A percentile compares a stretch with the other conserved stretches of the same genome.
Evolutionary conservation across 2,797 vertebrate species (phyloP).

Genomic region (Threskiornis aethiopicus): DNA sequence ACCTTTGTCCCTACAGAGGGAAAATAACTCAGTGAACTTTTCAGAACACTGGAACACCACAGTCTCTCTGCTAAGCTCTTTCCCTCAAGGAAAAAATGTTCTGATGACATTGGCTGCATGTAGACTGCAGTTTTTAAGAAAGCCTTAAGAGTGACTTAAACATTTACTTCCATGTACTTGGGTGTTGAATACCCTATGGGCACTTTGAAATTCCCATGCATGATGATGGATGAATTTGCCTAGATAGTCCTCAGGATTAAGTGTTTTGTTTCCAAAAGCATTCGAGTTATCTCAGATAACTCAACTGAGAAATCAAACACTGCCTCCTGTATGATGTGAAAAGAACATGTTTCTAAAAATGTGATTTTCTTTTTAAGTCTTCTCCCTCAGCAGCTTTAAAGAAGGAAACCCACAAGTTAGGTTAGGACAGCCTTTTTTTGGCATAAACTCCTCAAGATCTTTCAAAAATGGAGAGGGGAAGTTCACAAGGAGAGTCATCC

Average conservation of each 20-base stretch:
- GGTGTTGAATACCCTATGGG: not conserved
- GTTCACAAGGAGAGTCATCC: not conserved
- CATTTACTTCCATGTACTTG: not conserved
- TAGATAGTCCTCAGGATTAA: not conserved
- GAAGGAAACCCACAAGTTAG: not conserved
- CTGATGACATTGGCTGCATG: not conserved
- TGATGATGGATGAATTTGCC: not conserved
- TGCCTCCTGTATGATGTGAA: not conserved
- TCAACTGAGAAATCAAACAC: not conserved
- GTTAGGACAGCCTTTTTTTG: not conserved
- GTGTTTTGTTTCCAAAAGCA: not conserved
- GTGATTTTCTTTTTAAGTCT: not conserved
- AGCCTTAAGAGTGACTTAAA: not conserved
- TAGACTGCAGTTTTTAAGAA: not conserved
- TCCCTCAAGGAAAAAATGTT: not conserved
- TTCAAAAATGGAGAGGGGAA: not conserved
- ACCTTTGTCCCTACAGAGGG: not conserved
- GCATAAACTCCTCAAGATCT: not conserved
- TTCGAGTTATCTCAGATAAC: not conserved
- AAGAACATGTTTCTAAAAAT: not conserved
- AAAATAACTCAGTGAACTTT: slow-evolving; percentile 30
- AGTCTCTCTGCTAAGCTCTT: not conserved
- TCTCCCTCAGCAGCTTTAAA: not conserved
- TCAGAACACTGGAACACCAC: not conserved
- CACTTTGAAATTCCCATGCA: not conserved